phyloP scores from a whole-genome alignment of 2,797 vertebrate genomes.

The Sarcoramphus papa region DNA sequence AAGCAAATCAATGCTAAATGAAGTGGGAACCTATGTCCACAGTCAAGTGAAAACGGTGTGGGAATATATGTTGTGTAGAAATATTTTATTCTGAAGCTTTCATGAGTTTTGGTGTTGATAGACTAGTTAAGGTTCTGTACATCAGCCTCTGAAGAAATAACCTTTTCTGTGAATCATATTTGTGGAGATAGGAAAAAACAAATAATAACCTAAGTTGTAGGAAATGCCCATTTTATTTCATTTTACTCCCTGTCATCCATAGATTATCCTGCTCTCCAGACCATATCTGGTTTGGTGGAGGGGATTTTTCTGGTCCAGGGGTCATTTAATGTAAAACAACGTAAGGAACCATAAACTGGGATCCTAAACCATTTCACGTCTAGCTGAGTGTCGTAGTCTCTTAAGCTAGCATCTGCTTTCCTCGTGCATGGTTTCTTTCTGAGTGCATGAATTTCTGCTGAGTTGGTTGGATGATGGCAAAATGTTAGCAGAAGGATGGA shows the following conservation, averaged over 20 bases:
- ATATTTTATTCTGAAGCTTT: neutral
- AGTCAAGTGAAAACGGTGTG: neutral
- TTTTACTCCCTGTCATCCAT: neutral
- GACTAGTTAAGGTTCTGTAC: neutral
- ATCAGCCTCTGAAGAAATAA: neutral
- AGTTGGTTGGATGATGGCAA: neutral
- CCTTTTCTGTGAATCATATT: neutral
- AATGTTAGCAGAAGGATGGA: neutral
- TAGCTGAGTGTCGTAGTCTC: neutral
- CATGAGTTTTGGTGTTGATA: neutral
- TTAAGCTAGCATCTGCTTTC: neutral
- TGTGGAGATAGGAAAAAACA: neutral
- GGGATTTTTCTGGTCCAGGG: neutral
- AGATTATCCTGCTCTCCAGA: neutral
- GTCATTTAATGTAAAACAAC: neutral
- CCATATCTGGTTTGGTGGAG: neutral
- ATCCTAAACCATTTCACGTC: neutral
- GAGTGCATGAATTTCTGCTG: neutral
- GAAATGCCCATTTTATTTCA: neutral
- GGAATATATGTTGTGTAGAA: neutral
- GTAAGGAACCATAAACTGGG: neutral
- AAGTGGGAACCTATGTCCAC: neutral
- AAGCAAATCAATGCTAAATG: neutral
- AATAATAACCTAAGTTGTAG: accelerated
- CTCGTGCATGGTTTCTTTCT: neutral